A percentile compares a stretch with the other conserved stretches of the same genome.
These are phyloP conservation scores for Carassius carassius DNA, from an alignment of 2,113 vertebrate species.

Conservation along the genomic window DNA sequence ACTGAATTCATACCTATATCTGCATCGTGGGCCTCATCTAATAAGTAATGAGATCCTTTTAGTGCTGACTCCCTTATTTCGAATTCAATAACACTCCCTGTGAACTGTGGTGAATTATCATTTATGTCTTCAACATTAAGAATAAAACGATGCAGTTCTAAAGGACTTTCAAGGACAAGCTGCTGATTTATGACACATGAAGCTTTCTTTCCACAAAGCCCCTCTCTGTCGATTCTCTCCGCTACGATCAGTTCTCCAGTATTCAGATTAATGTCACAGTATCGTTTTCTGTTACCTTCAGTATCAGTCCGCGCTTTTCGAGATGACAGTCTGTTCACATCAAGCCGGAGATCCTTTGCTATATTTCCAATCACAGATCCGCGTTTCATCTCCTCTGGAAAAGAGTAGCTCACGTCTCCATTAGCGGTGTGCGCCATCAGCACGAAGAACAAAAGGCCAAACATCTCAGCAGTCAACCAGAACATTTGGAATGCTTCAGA, in stretches of 20 bases:
- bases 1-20: too few species aligned
- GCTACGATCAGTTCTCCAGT: conserved; percentile 70
- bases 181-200: conserved; percentile 19
- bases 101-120: conserved; percentile 67
- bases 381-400: background rate
- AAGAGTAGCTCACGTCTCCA: background rate
- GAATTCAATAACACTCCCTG: conserved; percentile 1
- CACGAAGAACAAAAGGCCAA: conserved; percentile 14
- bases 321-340: background rate
- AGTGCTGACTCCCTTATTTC: conserved; percentile 53
- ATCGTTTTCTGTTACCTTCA: background rate
- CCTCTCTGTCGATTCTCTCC: conserved; percentile 71
- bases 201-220: conserved; percentile 57
- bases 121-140: conserved; percentile 64
- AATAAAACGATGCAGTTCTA: too few species aligned
- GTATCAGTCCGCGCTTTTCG: background rate
- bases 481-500: conserved; percentile 43
- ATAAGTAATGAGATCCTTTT: too few species aligned
- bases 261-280: background rate
- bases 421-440: too few species aligned
- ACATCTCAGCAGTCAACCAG: conserved; percentile 18
- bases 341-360: background rate
- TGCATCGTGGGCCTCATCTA: too few species aligned
- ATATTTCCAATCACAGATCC: background rate
- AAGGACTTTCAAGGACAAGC: too few species aligned